These are phyloP conservation scores for Trachelus iudaicus DNA, from an alignment of 2,888 invertebrate species.

Conservation along the genomic window DNA sequence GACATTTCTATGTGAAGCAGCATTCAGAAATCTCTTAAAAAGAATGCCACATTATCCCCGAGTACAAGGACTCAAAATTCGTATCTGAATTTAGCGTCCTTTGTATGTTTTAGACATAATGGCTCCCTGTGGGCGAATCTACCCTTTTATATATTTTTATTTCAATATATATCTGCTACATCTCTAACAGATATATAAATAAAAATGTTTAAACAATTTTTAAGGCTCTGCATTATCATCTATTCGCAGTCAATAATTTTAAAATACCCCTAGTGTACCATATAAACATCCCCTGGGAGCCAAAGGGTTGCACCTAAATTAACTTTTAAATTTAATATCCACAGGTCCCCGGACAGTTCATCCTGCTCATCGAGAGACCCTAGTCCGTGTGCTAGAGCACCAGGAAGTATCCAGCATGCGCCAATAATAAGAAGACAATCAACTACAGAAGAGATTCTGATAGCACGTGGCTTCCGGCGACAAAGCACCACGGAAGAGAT, in stretches of 20 bases:
- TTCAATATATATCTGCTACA: too few relatives aligned
- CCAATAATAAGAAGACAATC: constrained; percentile 88
- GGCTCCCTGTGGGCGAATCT: too few relatives aligned
- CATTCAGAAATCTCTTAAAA: not conserved
- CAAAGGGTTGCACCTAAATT: not conserved
- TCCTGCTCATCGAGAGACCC: constrained; percentile 88
- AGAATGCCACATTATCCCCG: not conserved
- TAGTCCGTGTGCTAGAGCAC: constrained; percentile 78
- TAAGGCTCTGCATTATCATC: too few relatives aligned
- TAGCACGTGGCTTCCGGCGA: constrained; percentile 88
- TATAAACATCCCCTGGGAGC: too few relatives aligned
- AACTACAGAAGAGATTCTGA: constrained; percentile 91
- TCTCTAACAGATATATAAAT: too few relatives aligned
- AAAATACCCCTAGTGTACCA: too few relatives aligned
- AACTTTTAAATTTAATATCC: not conserved
- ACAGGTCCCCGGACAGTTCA: constrained; percentile 69
- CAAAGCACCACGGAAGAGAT: constrained; percentile 94
- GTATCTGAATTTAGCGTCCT: too few relatives aligned
- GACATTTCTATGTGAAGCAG: not conserved
- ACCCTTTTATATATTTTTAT: too few relatives aligned
- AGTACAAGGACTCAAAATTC: too few relatives aligned
- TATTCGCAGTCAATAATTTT: too few relatives aligned
- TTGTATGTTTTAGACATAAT: too few relatives aligned
- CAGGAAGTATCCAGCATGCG: constrained; percentile 55
- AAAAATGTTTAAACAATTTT: too few relatives aligned